These are phyloP conservation scores for Meriones unguiculatus DNA, from an alignment of 2,113 vertebrate species.

Conservation along the genomic window DNA sequence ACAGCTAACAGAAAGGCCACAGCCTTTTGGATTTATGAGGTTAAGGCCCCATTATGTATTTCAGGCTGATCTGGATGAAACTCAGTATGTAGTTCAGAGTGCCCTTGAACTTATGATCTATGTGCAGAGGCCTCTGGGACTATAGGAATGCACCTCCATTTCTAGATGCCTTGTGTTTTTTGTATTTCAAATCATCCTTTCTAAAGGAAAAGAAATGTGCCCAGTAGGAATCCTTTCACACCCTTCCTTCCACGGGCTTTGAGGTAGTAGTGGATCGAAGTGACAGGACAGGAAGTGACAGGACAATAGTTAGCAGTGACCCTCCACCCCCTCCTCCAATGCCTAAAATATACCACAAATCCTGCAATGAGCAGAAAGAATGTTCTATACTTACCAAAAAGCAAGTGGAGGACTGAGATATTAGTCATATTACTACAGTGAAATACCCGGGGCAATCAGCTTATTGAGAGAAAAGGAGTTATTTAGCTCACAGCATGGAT, in stretches of 20 bases:
- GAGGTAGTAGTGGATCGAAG: background rate
- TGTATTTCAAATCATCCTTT: slow-evolving; percentile 51
- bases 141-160: background rate
- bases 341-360: background rate
- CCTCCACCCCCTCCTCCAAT: background rate
- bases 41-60: background rate
- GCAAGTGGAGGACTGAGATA: rapidly evolving
- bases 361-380: background rate
- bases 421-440: background rate
- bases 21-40: background rate
- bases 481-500: background rate
- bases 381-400: background rate
- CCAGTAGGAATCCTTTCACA: background rate
- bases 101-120: background rate
- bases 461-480: background rate
- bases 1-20: slow-evolving; percentile 47
- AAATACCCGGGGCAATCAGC: background rate
- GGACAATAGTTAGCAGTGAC: background rate
- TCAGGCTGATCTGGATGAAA: background rate
- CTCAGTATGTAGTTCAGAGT: background rate
- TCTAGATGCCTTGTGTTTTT: background rate
- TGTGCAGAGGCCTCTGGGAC: background rate
- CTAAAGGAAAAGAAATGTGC: slow-evolving; percentile 13
- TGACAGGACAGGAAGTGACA: background rate
- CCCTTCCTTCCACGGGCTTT: background rate